Conservation (phyloP, 2,797 vertebrate species). For the Sebastes oblongus region DNA sequence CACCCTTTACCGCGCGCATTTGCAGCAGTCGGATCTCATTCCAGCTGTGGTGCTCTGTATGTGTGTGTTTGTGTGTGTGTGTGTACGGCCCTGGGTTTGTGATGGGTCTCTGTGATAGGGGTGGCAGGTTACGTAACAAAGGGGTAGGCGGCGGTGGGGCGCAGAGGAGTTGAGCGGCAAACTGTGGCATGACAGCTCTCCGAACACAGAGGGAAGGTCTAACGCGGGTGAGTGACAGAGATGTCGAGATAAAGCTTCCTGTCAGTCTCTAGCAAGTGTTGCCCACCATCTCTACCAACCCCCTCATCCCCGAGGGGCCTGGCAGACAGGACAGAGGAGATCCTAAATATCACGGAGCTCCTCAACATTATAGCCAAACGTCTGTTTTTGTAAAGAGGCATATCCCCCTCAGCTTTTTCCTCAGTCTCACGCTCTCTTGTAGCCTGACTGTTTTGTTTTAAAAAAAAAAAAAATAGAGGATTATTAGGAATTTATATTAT, state of each 20-base stretch:
- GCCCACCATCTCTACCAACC: slow-evolving; percentile 31
- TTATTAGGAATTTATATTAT: neutral
- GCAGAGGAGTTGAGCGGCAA: slow-evolving; percentile 48
- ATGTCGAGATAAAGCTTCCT: slow-evolving; percentile 72
- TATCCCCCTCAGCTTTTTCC: neutral
- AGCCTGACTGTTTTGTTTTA: neutral
- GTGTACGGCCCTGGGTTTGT: slow-evolving; percentile 38
- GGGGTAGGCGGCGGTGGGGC: neutral
- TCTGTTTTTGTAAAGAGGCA: slow-evolving; percentile 41
- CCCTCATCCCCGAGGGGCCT: slow-evolving; percentile 36
- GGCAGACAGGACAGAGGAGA: slow-evolving; percentile 47
- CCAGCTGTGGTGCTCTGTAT: neutral
- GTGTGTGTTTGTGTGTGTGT: slow-evolving; percentile 20
- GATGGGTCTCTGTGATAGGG: slow-evolving; percentile 60
- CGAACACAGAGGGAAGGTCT: slow-evolving; percentile 55
- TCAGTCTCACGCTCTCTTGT: neutral
- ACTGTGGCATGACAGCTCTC: slow-evolving; percentile 66
- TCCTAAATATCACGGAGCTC: slow-evolving; percentile 43
- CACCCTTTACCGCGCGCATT: slow-evolving; percentile 18
- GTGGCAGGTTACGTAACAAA: slow-evolving; percentile 70
- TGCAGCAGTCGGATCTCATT: slow-evolving; percentile 40
- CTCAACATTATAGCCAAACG: slow-evolving; percentile 39
- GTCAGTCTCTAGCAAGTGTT: slow-evolving; percentile 61
- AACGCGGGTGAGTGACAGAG: slow-evolving; percentile 68
- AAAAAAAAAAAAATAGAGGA: neutral